Percentiles rank a stretch among this genome's conserved stretches.
Evolutionary conservation across 2,797 vertebrate species (phyloP).

Genomic region (Meda fulgida): DNA sequence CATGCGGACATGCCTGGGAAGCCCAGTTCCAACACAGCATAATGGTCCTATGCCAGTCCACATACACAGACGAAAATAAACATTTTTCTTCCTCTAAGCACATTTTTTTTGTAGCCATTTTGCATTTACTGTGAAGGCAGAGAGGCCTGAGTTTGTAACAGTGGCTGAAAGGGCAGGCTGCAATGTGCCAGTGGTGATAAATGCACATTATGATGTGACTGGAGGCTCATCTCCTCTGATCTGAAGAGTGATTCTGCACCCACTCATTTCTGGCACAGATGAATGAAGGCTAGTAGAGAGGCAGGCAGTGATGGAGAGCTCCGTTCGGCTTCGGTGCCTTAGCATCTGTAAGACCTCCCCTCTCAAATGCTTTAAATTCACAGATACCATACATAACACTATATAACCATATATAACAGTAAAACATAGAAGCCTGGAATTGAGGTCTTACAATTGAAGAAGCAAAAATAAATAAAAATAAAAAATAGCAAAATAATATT

Average conservation of each 20-base stretch:
- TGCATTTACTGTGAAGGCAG: neutral
- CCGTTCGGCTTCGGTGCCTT: conserved; percentile 30
- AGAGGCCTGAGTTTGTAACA: neutral
- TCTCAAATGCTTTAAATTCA: conserved; percentile 14
- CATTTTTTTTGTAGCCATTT: neutral
- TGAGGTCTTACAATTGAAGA: neutral
- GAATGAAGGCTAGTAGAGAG: conserved; percentile 46
- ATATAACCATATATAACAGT: neutral
- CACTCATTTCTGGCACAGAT: conserved; percentile 46
- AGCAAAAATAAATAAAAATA: neutral
- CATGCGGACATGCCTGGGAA: conserved; percentile 38
- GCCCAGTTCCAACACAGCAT: conserved; percentile 22
- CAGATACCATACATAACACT: conserved; percentile 3
- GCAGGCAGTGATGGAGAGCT: conserved; percentile 53
- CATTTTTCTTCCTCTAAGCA: neutral
- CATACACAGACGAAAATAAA: neutral
- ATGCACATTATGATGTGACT: conserved; percentile 50
- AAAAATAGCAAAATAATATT: neutral
- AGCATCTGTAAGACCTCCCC: conserved; percentile 32
- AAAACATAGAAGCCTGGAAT: neutral
- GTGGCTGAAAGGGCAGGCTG: neutral
- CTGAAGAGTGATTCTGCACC: conserved; percentile 40
- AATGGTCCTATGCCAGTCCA: conserved; percentile 10
- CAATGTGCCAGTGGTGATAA: conserved; percentile 42
- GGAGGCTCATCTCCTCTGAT: conserved; percentile 42